These are phyloP conservation scores for Chrosomus eos DNA, from an alignment of 2,797 vertebrate genomes.

Conservation along the genomic window DNA sequence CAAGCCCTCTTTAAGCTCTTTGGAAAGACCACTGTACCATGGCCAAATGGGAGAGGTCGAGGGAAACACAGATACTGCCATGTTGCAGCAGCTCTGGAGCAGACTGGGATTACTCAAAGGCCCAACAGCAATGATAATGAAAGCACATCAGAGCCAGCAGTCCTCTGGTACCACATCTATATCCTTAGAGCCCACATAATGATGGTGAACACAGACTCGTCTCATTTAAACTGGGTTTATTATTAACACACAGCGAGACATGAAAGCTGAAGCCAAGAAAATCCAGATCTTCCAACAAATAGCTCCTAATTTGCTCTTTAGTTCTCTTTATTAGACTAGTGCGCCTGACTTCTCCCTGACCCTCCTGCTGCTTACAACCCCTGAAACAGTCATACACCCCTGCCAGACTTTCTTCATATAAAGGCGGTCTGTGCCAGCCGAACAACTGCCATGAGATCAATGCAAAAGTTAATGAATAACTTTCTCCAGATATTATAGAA, in stretches of 20 bases:
- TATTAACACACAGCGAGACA: conserved; percentile 9
- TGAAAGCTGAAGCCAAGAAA: conserved; percentile 11
- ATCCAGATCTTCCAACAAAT: not conserved
- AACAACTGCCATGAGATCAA: not conserved
- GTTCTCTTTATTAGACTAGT: conserved; percentile 10
- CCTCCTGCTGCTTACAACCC: not conserved
- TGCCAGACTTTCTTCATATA: not conserved
- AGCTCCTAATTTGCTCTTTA: conserved; percentile 20
- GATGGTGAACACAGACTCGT: conserved; percentile 12
- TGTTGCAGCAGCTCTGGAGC: conserved; percentile 7
- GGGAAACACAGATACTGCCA: conserved; percentile 1
- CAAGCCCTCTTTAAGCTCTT: conserved; percentile 11
- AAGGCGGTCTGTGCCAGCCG: not conserved
- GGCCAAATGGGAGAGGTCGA: not conserved
- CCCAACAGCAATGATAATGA: conserved; percentile 31
- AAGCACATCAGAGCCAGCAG: conserved; percentile 4
- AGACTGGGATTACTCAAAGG: conserved; percentile 21
- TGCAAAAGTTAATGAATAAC: not conserved
- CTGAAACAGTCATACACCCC: not conserved
- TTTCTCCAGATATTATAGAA: not conserved
- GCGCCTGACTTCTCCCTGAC: not conserved
- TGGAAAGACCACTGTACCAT: not conserved
- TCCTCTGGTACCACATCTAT: not conserved
- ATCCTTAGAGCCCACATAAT: conserved; percentile 27
- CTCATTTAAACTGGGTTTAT: conserved; percentile 27